A percentile compares a stretch with the other conserved stretches of the same genome.
Evolutionary conservation across 2,888 invertebrate genomes (phyloP).

Genomic region (Pristionchus maxplancki): DNA sequence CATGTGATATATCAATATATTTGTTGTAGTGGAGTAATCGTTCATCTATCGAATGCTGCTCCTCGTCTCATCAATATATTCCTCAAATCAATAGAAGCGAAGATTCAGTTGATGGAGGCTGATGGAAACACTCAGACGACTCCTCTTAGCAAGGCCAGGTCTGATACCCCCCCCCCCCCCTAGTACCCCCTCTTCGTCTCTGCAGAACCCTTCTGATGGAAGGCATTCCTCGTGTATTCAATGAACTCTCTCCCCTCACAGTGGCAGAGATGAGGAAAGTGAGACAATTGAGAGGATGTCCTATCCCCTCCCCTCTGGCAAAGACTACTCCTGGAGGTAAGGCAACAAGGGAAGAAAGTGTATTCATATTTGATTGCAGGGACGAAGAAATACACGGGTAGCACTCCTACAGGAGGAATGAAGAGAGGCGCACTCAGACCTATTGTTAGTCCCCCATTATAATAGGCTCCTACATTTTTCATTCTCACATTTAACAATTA

Average conservation of each 20-base stretch:
- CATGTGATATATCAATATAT: too few species aligned
- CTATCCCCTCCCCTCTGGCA: conserved; percentile 36
- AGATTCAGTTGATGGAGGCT: conserved; percentile 64
- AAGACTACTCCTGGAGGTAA: conserved; percentile 14
- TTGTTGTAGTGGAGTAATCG: conserved; percentile 55
- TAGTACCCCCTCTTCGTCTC: neutral
- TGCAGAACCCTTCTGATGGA: conserved; percentile 46
- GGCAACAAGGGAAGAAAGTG: neutral
- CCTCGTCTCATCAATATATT: conserved; percentile 68
- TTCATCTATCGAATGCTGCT: conserved; percentile 67
- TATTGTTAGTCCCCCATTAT: neutral
- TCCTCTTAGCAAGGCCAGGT: conserved; percentile 53
- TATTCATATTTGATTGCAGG: neutral
- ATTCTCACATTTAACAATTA: too few species aligned
- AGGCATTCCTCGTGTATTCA: conserved; percentile 62
- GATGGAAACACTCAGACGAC: conserved; percentile 55
- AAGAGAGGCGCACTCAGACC: conserved; percentile 28
- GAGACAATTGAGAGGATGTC: conserved; percentile 52
- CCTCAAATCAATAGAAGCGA: conserved; percentile 68
- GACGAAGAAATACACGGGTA: neutral
- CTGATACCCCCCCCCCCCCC: too few species aligned
- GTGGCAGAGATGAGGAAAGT: conserved; percentile 67
- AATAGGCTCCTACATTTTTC: too few species aligned
- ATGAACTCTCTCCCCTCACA: conserved; percentile 66
- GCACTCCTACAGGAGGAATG: conserved; percentile 27